Conservation (phyloP, 1,140 invertebrate species). For the Physella acuta region DNA sequence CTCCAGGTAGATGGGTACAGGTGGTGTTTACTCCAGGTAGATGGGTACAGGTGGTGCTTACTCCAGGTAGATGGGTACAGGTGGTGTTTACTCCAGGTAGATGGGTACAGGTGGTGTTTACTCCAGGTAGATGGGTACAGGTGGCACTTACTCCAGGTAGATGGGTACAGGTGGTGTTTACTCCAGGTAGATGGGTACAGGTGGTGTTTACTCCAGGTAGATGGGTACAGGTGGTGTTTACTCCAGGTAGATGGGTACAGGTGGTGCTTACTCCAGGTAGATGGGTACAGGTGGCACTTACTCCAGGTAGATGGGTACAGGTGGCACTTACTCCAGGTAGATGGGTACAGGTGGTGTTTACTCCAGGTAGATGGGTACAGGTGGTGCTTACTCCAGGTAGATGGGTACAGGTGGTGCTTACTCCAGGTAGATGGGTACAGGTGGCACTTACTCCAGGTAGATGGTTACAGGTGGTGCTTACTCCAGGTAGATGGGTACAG, state of each 20-base stretch:
- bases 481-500: constrained; percentile 66
- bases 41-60: constrained; percentile 71
- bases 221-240: constrained; percentile 71
- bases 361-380: constrained; percentile 66
- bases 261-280: constrained; percentile 70
- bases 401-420: constrained; percentile 71
- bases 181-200: constrained; percentile 66
- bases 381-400: constrained; percentile 70
- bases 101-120: constrained; percentile 71
- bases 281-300: constrained; percentile 71
- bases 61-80: constrained; percentile 66
- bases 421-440: constrained; percentile 66
- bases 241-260: constrained; percentile 66
- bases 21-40: constrained; percentile 70
- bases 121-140: constrained; percentile 66
- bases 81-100: constrained; percentile 70
- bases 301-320: constrained; percentile 66
- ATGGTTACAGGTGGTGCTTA: constrained; percentile 70
- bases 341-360: constrained; percentile 71
- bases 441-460: constrained; percentile 70
- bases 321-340: constrained; percentile 70
- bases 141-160: constrained; percentile 70
- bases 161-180: constrained; percentile 71
- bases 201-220: constrained; percentile 70
- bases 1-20: constrained; percentile 66